Base-by-base conservation (phyloP, 2,113 vertebrate genomes). In the Mola mola region DNA sequence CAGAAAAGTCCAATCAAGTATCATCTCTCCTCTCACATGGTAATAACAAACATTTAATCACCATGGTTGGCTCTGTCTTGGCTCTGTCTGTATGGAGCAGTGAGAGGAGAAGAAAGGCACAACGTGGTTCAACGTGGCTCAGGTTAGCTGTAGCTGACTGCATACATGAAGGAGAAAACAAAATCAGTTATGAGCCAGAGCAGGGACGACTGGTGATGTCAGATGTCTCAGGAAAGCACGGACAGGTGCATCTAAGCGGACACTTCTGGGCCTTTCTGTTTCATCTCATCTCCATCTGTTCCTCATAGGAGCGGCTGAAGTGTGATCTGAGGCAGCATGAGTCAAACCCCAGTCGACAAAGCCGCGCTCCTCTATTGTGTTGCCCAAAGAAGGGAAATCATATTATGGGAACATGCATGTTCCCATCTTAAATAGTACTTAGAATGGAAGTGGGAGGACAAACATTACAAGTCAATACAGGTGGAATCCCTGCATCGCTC, bases 11-110 rank as follows among this genome's bases (percentile, higher is more conserved):
- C 70, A 73, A 79, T 86, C 80, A 66, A 66, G 47, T 69, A 40
- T 78, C 73, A 67, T 80, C 72, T 63, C 44, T 68, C 61, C 47
- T 11, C 44, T 49, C 60, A 74, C 52, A 17, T 62, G 66, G 69
- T 75, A 66, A 79, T 26, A 72, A 57, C 52, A 72, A 80, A 75
- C 63, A 79, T 82, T 65, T 72, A 74, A 86, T 80, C 73, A 82
- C 57, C 49, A 61, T 63, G 64, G 60, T 59, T 78, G 70, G 70
- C 70, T 75, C 43, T 26, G 40, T 66, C 60, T 59, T 78, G 70
- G 70, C 70, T 75, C 43, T 26, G 40, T 31, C 37, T 44, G 36
- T 24, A 26, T 5, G 6, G 15, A 64, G 52, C 72, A 77, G 49
- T 67, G 46, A 51, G 55, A 76, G 56, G 4, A 11, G 47, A 60